A percentile compares a stretch with the other conserved stretches of the same genome.
Evolutionary conservation across 1,140 invertebrate species (phyloP).

Genomic region (Aphis craccivora): DNA sequence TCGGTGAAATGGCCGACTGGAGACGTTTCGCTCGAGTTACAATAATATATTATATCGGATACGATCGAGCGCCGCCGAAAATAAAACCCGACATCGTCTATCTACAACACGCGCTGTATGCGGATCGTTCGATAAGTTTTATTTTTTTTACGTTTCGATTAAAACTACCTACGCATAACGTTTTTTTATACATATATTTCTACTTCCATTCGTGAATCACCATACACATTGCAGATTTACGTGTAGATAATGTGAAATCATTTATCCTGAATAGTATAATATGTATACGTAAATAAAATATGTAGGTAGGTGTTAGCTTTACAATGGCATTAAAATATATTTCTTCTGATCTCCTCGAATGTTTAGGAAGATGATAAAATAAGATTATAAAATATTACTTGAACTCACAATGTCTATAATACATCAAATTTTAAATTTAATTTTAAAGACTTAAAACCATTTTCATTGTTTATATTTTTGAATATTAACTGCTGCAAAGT

Average conservation of each 20-base stretch:
- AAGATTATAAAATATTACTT: background rate
- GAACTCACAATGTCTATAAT: background rate
- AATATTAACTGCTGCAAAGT: background rate
- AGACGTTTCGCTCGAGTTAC: conserved; percentile 42
- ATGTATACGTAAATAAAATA: background rate
- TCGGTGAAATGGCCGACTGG: conserved; percentile 1
- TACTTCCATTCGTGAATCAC: background rate
- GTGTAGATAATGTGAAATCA: background rate
- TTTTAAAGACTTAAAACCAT: background rate
- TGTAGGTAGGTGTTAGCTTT: background rate
- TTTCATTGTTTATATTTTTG: background rate
- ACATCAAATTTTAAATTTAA: background rate
- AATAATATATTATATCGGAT: conserved; percentile 27
- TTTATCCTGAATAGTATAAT: background rate
- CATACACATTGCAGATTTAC: background rate
- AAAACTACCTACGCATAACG: background rate
- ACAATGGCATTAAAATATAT: background rate
- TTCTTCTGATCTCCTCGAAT: background rate
- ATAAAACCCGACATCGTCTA: conserved; percentile 7
- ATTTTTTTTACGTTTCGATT: conserved; percentile 25
- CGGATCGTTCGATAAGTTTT: conserved; percentile 27
- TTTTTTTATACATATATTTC: background rate
- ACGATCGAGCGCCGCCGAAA: background rate
- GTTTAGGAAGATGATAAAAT: background rate
- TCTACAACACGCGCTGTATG: background rate